These are phyloP conservation scores for Lasioglossum villosulum DNA, from an alignment of 2,888 invertebrate genomes.

Conservation along the genomic window DNA sequence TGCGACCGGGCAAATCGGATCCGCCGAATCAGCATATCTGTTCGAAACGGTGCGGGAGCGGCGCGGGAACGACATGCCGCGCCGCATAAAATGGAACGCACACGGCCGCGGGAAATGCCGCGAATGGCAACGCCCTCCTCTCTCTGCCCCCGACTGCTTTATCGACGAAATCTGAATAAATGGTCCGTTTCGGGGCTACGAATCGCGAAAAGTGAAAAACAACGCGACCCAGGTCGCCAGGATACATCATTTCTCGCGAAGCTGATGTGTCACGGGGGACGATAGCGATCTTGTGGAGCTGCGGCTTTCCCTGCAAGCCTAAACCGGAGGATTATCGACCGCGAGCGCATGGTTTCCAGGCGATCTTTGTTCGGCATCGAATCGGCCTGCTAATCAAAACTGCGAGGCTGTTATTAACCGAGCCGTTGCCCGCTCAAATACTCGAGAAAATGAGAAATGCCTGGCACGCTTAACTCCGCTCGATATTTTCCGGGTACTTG, in stretches of 20 bases:
- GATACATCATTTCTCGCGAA: conserved; percentile 21
- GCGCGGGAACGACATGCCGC: background rate
- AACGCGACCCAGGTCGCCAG: background rate
- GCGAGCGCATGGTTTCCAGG: background rate
- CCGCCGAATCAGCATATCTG: conserved; percentile 38
- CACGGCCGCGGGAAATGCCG: conserved; percentile 19
- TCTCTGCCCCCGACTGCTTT: conserved; percentile 11
- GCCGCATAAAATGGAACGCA: conserved; percentile 24
- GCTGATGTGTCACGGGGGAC: background rate
- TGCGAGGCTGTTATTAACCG: background rate
- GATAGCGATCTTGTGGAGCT: conserved; percentile 13
- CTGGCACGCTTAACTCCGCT: background rate
- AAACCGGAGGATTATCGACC: conserved; percentile 7
- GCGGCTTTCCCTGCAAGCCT: background rate
- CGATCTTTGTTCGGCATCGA: background rate
- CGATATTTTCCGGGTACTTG: background rate
- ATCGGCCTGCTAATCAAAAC: background rate
- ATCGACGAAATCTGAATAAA: conserved; percentile 36
- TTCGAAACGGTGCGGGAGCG: background rate
- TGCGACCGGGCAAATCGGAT: conserved; percentile 39
- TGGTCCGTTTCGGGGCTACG: conserved; percentile 17
- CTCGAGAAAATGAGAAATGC: background rate
- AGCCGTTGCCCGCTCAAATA: background rate
- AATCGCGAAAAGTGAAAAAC: conserved; percentile 27
- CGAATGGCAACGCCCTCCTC: background rate